phyloP scores from a whole-genome alignment of 2,888 invertebrate species.

The Anthrax anthrax region DNA sequence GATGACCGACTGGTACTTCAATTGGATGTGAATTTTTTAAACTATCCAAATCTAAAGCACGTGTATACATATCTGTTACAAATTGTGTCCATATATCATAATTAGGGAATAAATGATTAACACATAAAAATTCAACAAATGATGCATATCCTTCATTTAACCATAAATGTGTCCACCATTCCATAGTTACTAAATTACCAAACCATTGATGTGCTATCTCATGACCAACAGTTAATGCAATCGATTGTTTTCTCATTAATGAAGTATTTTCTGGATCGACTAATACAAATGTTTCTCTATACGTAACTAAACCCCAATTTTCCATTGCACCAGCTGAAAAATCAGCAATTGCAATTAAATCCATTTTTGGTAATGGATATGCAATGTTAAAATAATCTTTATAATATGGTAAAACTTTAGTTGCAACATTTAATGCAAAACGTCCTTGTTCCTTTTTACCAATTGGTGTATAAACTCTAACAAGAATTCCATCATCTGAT shows the following conservation, averaged over 20 bases:
- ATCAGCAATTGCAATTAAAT: slow-evolving; percentile 90
- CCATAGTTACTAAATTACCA: slow-evolving; percentile 95
- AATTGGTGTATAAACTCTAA: slow-evolving; percentile 73
- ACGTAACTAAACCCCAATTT: slow-evolving; percentile 94
- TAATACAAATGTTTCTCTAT: slow-evolving; percentile 78
- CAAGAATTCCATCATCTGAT: slow-evolving; percentile 67
- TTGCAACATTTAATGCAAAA: slow-evolving; percentile 87
- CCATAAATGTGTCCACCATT: slow-evolving; percentile 97
- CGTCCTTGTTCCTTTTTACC: slow-evolving; percentile 84
- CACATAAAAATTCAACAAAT: slow-evolving; percentile 90
- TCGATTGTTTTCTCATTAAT: slow-evolving; percentile 65
- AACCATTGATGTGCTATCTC: slow-evolving; percentile 98
- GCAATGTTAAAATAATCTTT: slow-evolving; percentile 89
- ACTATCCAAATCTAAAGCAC: slow-evolving; percentile 74
- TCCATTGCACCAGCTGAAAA: slow-evolving; percentile 96
- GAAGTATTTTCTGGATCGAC: slow-evolving; percentile 86
- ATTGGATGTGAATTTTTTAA: slow-evolving; percentile 91
- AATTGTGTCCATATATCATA: slow-evolving; percentile 97
- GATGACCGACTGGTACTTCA: slow-evolving; percentile 88
- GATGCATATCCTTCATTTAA: slow-evolving; percentile 93
- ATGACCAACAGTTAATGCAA: slow-evolving; percentile 80
- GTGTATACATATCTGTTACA: slow-evolving; percentile 73
- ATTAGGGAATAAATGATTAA: slow-evolving; percentile 83
- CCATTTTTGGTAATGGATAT: slow-evolving; percentile 92
- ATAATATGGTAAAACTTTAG: slow-evolving; percentile 82